Conservation (phyloP, 2,113 vertebrate species). For the Numida meleagris region DNA sequence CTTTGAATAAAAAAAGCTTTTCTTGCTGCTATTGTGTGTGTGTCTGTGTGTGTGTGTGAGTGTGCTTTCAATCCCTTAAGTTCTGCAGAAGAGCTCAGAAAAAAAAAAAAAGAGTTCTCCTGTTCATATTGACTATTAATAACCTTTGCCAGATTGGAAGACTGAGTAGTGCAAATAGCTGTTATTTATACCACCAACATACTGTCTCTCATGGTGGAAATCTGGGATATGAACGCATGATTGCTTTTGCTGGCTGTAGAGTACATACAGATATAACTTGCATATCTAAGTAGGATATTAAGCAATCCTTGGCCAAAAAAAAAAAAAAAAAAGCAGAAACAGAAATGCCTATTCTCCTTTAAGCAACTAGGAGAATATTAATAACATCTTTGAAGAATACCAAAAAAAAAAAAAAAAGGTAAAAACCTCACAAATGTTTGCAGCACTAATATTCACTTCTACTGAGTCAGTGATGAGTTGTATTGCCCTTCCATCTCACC, state of each 20-base stretch:
- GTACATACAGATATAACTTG: not conserved
- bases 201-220: not conserved
- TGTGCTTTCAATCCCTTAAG: constrained; percentile 14
- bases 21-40: too few relatives aligned
- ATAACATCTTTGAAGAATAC: not conserved
- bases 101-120: not conserved
- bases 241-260: not conserved
- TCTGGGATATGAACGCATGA: not conserved
- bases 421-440: not conserved
- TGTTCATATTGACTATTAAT: not conserved
- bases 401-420: not conserved
- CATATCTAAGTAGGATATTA: not conserved
- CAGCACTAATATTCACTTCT: not conserved
- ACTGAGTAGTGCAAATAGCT: not conserved
- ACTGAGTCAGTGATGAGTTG: not conserved
- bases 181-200: not conserved
- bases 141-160: not conserved
- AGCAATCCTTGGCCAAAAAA: not conserved
- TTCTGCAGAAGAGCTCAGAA: not conserved
- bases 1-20: too few relatives aligned
- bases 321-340: not conserved
- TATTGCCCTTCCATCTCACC: not conserved
- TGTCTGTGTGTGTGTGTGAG: too few relatives aligned
- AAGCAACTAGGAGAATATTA: not conserved
- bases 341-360: not conserved